Conservation (phyloP, 2,797 vertebrate species). For the Gallirallus australis region DNA sequence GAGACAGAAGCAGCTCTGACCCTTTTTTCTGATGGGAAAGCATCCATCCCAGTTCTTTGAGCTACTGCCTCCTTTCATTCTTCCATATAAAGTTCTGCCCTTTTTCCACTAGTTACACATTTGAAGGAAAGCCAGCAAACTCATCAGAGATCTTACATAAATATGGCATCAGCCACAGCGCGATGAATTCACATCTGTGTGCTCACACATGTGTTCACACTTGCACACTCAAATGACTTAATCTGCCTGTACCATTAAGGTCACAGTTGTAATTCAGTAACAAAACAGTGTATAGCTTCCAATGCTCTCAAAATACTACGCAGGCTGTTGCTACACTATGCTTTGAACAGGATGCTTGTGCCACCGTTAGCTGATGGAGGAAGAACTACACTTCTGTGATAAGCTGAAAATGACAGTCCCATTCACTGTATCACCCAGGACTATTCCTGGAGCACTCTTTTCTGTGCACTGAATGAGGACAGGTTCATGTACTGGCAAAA, state of each 20-base stretch:
- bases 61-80: neutral
- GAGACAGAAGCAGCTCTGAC: neutral
- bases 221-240: neutral
- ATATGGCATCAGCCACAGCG: neutral
- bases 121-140: neutral
- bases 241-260: neutral
- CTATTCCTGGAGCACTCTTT: neutral
- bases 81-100: neutral
- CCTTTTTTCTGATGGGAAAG: neutral
- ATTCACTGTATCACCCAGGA: neutral
- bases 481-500: neutral
- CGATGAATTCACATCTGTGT: neutral
- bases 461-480: neutral
- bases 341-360: neutral
- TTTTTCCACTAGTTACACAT: neutral
- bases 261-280: neutral
- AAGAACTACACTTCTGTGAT: neutral
- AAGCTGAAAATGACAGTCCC: neutral
- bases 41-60: neutral
- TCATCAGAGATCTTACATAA: neutral
- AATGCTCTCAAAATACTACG: neutral
- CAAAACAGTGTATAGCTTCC: neutral
- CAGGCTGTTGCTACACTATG: neutral
- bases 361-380: neutral
- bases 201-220: neutral